A percentile compares a stretch with the other conserved stretches of the same genome.
These are phyloP conservation scores for Paedocypris sp. DNA, from an alignment of 2,113 vertebrate species.

Conservation along the genomic window DNA sequence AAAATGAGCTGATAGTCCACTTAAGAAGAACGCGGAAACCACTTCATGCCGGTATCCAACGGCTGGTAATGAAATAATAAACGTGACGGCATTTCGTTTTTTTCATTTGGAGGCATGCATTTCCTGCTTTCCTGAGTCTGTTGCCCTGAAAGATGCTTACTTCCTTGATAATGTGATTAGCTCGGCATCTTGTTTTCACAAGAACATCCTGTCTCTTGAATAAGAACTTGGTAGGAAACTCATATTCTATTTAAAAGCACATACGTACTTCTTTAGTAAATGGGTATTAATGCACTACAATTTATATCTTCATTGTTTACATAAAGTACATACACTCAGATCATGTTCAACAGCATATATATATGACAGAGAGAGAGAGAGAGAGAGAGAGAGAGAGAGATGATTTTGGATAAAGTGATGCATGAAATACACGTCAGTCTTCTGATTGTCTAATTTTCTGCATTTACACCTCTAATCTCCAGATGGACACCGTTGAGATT, in stretches of 20 bases:
- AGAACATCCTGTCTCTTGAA: conserved; percentile 27
- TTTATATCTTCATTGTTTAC: too few relatives aligned
- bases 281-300: too few relatives aligned
- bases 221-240: background rate
- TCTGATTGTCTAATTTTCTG: background rate
- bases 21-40: too few relatives aligned
- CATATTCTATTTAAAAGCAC: background rate
- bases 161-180: conserved; percentile 38
- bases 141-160: conserved; percentile 15
- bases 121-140: conserved; percentile 31
- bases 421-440: background rate
- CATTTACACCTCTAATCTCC: background rate
- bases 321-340: too few relatives aligned
- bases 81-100: too few relatives aligned
- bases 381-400: too few relatives aligned
- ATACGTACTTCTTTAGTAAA: background rate
- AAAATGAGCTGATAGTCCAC: too few relatives aligned
- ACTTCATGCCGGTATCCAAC: too few relatives aligned
- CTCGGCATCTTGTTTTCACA: conserved; percentile 25
- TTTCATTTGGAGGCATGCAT: conserved; percentile 25
- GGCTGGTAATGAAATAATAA: too few relatives aligned
- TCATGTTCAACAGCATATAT: too few relatives aligned
- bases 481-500: background rate
- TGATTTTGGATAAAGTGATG: too few relatives aligned
- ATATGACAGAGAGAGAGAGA: too few relatives aligned